Conservation (phyloP, 2,888 invertebrate genomes). For the Priocnemis perturbator region DNA sequence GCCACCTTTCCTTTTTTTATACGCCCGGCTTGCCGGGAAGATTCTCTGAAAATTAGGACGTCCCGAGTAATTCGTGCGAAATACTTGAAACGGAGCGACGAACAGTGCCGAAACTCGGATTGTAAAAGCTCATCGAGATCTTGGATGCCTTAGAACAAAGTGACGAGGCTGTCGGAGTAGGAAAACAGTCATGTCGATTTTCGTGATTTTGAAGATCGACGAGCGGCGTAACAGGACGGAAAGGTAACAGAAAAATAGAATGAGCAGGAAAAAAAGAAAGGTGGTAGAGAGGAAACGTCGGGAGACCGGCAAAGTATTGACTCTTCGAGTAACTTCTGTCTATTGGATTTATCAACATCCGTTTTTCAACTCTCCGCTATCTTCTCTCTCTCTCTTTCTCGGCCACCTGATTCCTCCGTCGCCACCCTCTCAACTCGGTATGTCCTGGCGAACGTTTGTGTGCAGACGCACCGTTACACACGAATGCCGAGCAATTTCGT, state of each 20-base stretch:
- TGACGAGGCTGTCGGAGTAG: background rate
- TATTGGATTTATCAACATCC: slow-evolving; percentile 56
- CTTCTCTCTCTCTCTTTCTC: background rate
- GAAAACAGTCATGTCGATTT: slow-evolving; percentile 17
- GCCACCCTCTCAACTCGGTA: background rate
- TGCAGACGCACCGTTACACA: slow-evolving; percentile 26
- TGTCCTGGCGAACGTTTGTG: slow-evolving; percentile 31
- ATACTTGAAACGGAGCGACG: too few species aligned
- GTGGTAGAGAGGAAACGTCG: slow-evolving; percentile 3
- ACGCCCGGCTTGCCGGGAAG: too few species aligned
- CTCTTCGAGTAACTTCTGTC: slow-evolving; percentile 37
- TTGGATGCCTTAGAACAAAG: background rate
- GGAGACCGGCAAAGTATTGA: slow-evolving; percentile 32
- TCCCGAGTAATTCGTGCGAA: background rate
- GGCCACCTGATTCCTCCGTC: background rate
- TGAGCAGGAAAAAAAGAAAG: background rate
- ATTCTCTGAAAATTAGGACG: slow-evolving; percentile 4
- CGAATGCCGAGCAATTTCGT: slow-evolving; percentile 34
- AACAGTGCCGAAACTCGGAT: slow-evolving; percentile 8
- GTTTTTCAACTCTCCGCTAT: slow-evolving; percentile 19
- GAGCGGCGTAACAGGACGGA: background rate
- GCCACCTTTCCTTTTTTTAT: background rate
- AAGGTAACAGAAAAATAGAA: slow-evolving; percentile 12
- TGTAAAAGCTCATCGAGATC: slow-evolving; percentile 29
- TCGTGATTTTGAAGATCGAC: background rate